Percentiles rank a stretch among this genome's conserved stretches.
phyloP scores from a whole-genome alignment of 2,113 vertebrate species.

The Phaethornis superciliosus region DNA sequence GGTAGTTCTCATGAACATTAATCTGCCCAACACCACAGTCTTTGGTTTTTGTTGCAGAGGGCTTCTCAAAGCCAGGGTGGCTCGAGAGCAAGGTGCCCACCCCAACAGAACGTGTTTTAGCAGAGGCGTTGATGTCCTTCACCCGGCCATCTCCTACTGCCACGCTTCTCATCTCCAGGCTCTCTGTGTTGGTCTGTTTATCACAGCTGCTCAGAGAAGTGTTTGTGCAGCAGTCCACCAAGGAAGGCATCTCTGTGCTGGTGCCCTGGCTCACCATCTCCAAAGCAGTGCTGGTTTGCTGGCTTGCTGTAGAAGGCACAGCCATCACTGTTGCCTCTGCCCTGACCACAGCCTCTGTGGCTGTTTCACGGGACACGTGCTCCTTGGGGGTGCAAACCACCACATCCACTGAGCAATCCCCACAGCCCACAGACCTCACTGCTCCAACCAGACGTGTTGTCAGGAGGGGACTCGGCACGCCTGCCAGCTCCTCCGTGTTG shows the following conservation, averaged over 20 bases:
- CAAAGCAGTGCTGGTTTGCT: constrained; percentile 78
- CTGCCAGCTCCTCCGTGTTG: constrained; percentile 80
- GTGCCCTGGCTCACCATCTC: constrained; percentile 77
- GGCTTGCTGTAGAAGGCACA: constrained; percentile 71
- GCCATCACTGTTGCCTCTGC: constrained; percentile 82
- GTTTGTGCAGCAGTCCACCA: constrained; percentile 81
- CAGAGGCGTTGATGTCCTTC: constrained; percentile 76
- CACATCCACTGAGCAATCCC: constrained; percentile 86
- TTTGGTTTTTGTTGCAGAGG: constrained; percentile 84
- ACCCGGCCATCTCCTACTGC: constrained; percentile 91
- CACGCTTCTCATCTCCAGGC: constrained; percentile 79
- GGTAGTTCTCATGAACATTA: constrained; percentile 86
- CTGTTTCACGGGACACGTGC: constrained; percentile 67
- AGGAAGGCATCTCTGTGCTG: constrained; percentile 69
- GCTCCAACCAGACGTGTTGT: constrained; percentile 21
- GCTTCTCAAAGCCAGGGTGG: constrained; percentile 65
- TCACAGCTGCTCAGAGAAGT: constrained; percentile 76
- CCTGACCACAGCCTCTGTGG: constrained; percentile 72
- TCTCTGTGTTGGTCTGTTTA: constrained; percentile 84
- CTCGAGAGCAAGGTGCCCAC: constrained; percentile 84
- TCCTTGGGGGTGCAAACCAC: constrained; percentile 71
- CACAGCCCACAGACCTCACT: constrained; percentile 83
- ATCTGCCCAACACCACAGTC: constrained; percentile 87
- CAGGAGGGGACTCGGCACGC: constrained; percentile 22
- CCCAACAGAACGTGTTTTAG: constrained; percentile 85